These are phyloP conservation scores for Caenorhabditis elegans DNA, from an alignment of 1,140 invertebrate genomes.

Conservation along the genomic window WBcel235 BX284606.5:3861001-3861500, in stretches of 20 bases:
- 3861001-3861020: background rate
- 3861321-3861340: constrained; percentile 5
- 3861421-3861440: constrained; percentile 2
- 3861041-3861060: constrained; percentile 8
- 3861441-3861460: constrained; percentile 10
- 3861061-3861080: constrained; percentile 5
- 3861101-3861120: constrained; percentile 19
- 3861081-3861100: constrained; percentile 1
- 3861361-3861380: background rate
- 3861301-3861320: background rate
- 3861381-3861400: background rate
- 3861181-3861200: background rate
- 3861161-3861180: background rate
- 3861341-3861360: constrained; percentile 28
- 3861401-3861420: background rate
- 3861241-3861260: background rate
- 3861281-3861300: background rate
- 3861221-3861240: constrained; percentile 6
- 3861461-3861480: constrained; percentile 6
- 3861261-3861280: constrained; percentile 25
- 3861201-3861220: background rate
- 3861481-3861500: background rate
- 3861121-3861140: constrained; percentile 24
- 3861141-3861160: constrained; percentile 12
- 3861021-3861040: background rate